Conservation (phyloP, 2,113 vertebrate genomes). For the Eurystomus gularis region DNA sequence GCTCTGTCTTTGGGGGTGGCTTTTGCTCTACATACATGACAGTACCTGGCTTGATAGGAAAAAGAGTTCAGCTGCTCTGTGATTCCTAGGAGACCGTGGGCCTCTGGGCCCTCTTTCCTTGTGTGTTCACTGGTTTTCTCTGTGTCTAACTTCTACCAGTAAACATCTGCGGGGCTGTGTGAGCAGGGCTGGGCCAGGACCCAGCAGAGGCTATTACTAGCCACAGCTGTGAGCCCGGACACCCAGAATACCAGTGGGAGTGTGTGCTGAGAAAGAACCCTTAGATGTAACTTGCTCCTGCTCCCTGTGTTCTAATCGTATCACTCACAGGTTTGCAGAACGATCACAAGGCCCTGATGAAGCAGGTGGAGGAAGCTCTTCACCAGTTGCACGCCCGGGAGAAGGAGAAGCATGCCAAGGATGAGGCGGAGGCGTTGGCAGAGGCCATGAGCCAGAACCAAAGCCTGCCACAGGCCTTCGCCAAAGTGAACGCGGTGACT, state of each 20-base stretch:
- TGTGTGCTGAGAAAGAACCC: fast-evolving
- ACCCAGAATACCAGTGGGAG: fast-evolving
- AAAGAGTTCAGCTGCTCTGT: not conserved
- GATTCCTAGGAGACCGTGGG: fast-evolving
- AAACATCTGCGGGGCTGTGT: not conserved
- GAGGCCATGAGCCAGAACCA: conserved; percentile 71
- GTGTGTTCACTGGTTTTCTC: not conserved
- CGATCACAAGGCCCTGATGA: conserved; percentile 93
- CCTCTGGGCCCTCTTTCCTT: not conserved
- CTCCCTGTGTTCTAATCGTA: not conserved
- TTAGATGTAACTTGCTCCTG: fast-evolving
- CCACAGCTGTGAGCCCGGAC: not conserved
- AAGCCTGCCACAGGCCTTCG: conserved; percentile 77
- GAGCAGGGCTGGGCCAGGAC: too few relatives aligned
- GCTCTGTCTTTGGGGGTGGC: not conserved
- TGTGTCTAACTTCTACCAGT: not conserved
- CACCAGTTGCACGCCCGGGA: conserved; percentile 89
- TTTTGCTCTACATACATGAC: fast-evolving
- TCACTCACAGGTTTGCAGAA: conserved; percentile 88
- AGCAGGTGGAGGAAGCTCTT: conserved; percentile 91
- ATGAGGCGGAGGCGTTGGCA: conserved; percentile 71
- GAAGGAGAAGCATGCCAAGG: conserved; percentile 83
- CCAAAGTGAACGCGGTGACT: conserved; percentile 83
- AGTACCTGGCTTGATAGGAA: not conserved
- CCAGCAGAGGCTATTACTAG: not conserved